Percentiles rank a stretch among this genome's conserved stretches.
These are phyloP conservation scores for Agapostemon virescens DNA, from an alignment of 2,888 invertebrate species.

Conservation along the genomic window DNA sequence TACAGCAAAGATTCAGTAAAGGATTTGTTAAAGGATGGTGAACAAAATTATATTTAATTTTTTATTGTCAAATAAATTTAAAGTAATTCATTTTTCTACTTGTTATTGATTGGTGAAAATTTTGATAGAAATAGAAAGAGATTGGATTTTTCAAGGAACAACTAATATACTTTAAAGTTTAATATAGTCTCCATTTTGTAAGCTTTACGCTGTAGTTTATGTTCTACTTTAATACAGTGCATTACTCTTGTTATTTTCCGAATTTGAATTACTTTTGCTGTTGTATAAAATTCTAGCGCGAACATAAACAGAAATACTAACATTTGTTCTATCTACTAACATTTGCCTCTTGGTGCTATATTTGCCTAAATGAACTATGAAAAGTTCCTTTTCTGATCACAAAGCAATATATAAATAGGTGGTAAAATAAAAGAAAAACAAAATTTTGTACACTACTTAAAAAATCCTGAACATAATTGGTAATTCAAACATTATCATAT, in stretches of 20 bases:
- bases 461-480: slow-evolving; percentile 56
- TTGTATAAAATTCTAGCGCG: neutral
- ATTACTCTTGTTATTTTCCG: neutral
- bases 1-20: neutral
- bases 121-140: slow-evolving; percentile 14
- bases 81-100: slow-evolving; percentile 4
- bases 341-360: slow-evolving; percentile 51
- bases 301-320: neutral
- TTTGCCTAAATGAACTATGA: slow-evolving; percentile 51
- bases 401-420: slow-evolving; percentile 44
- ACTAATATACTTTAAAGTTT: neutral
- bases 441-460: slow-evolving; percentile 36
- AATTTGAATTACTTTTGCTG: neutral
- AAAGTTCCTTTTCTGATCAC: slow-evolving; percentile 51
- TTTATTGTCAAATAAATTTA: slow-evolving; percentile 9
- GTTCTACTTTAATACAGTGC: slow-evolving; percentile 25
- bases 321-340: slow-evolving; percentile 37
- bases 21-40: neutral
- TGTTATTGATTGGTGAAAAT: slow-evolving; percentile 7
- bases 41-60: neutral
- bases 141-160: neutral
- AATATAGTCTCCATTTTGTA: slow-evolving; percentile 4
- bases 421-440: slow-evolving; percentile 21
- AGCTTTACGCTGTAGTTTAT: slow-evolving; percentile 41
- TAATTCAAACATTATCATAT: slow-evolving; percentile 38